Percentiles rank a stretch among this genome's conserved stretches.
phyloP scores from a whole-genome alignment of 2,797 vertebrate species.

The Silurus aristotelis region DNA sequence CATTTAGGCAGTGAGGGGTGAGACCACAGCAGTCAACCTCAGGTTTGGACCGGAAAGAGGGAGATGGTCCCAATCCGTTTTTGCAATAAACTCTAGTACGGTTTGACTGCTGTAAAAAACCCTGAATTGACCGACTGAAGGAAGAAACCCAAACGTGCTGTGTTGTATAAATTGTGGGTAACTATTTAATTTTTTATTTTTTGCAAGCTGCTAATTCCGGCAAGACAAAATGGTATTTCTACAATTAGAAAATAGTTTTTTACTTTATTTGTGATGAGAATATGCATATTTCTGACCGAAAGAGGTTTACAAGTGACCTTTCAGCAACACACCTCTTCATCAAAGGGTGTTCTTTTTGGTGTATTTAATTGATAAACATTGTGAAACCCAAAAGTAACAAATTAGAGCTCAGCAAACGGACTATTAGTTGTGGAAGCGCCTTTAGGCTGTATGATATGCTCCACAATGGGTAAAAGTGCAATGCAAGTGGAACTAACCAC shows the following conservation, averaged over 20 bases:
- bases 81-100: neutral
- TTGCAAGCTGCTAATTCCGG: neutral
- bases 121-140: neutral
- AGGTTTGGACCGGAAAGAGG: neutral
- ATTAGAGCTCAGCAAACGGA: slow-evolving; percentile 6
- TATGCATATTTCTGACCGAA: neutral
- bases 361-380: neutral
- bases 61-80: neutral
- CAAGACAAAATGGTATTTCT: neutral
- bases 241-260: too few species aligned
- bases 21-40: neutral
- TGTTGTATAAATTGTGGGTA: neutral
- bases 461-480: slow-evolving; percentile 54
- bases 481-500: slow-evolving; percentile 49
- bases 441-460: slow-evolving; percentile 42
- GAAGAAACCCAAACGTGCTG: neutral
- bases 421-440: slow-evolving; percentile 29
- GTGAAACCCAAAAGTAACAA: neutral
- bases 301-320: neutral
- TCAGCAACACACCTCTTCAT: neutral
- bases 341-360: neutral
- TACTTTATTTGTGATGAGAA: neutral
- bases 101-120: neutral
- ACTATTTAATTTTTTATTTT: neutral
- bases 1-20: neutral